phyloP scores from a whole-genome alignment of 2,113 vertebrate genomes.

The Crotalus helleri region DNA sequence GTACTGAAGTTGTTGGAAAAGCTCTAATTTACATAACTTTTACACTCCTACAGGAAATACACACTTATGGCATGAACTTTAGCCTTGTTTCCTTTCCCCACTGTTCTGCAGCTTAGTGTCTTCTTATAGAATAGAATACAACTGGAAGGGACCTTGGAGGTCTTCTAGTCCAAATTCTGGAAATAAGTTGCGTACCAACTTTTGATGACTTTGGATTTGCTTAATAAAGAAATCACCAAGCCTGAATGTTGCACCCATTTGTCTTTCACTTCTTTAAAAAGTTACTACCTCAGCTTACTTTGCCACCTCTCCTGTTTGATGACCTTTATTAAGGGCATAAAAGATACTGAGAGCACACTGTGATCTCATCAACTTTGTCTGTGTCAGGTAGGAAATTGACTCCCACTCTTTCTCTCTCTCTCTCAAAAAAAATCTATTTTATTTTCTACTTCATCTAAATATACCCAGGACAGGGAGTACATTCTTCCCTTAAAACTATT shows the following conservation, averaged over 20 bases:
- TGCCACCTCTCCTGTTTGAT: not conserved
- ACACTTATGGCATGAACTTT: not conserved
- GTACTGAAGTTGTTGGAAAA: not conserved
- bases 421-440: not conserved
- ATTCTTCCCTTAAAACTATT: not conserved
- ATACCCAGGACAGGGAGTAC: not conserved
- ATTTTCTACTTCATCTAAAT: conserved; percentile 13
- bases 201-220: not conserved
- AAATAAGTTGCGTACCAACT: not conserved
- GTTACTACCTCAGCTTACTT: not conserved
- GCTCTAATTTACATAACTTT: not conserved
- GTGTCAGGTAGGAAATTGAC: not conserved
- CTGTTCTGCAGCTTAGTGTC: not conserved
- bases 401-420: not conserved
- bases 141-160: no score
- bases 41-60: not conserved
- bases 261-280: not conserved
- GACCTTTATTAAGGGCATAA: conserved; percentile 1
- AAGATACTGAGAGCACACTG: conserved; percentile 13
- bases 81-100: not conserved
- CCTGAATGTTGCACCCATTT: not conserved
- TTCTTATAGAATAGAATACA: not conserved
- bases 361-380: conserved; percentile 7
- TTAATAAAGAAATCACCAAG: not conserved
- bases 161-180: not conserved